Percentiles rank a stretch among this genome's conserved stretches.
Evolutionary conservation across 1,140 invertebrate genomes (phyloP).

Genomic region (Archivesica marissinica): DNA sequence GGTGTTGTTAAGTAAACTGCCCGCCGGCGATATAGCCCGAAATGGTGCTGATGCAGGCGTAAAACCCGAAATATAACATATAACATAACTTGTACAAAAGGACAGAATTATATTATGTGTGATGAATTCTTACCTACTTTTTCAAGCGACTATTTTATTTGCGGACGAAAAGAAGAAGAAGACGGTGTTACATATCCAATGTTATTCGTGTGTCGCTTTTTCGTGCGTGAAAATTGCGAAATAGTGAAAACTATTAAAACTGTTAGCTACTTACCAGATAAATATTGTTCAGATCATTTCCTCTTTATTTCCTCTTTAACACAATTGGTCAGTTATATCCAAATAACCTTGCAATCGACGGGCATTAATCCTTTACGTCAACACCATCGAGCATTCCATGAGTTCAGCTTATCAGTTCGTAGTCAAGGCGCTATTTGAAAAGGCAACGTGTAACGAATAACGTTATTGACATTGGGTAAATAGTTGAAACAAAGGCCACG

Average conservation of each 20-base stretch:
- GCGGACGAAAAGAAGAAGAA: not conserved
- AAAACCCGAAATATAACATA: too few species aligned
- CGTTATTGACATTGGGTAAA: slow-evolving; percentile 56
- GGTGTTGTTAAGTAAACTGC: too few species aligned
- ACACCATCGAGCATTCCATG: not conserved
- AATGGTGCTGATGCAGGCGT: too few species aligned
- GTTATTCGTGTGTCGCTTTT: not conserved
- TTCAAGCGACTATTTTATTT: not conserved
- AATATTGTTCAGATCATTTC: slow-evolving; percentile 24
- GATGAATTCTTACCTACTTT: not conserved
- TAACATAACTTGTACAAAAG: too few species aligned
- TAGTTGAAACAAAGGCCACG: slow-evolving; percentile 49
- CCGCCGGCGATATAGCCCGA: too few species aligned
- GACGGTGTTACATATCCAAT: not conserved
- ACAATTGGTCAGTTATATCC: slow-evolving; percentile 25
- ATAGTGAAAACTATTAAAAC: not conserved
- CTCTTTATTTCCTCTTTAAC: not conserved
- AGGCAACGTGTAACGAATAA: slow-evolving; percentile 43
- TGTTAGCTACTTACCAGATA: slow-evolving; percentile 28
- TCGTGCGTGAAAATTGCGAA: not conserved
- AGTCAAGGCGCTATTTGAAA: slow-evolving; percentile 58
- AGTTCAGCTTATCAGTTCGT: slow-evolving; percentile 29
- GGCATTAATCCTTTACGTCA: slow-evolving; percentile 47
- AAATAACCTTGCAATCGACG: slow-evolving; percentile 21
- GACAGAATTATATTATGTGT: not conserved